phyloP scores from a whole-genome alignment of 2,888 invertebrate genomes.

The Spodoptera exigua region DNA sequence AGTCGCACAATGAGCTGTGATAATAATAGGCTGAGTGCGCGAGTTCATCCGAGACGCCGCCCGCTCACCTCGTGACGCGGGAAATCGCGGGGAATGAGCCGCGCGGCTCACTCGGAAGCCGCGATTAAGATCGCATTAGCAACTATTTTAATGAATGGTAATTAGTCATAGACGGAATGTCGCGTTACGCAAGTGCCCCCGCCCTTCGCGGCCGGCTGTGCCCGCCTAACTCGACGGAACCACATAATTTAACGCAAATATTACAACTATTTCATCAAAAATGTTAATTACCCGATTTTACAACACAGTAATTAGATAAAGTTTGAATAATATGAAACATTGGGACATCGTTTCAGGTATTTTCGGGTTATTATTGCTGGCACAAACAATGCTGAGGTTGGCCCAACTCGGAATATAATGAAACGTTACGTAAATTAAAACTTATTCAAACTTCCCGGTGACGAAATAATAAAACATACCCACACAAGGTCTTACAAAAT shows the following conservation, averaged over 20 bases:
- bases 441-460: background rate
- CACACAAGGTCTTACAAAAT: conserved; percentile 15
- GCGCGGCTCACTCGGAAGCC: background rate
- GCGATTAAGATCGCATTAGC: conserved; percentile 62
- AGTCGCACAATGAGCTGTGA: conserved; percentile 54
- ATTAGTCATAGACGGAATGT: conserved; percentile 60
- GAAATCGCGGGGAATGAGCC: conserved; percentile 44
- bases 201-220: background rate
- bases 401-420: conserved; percentile 10
- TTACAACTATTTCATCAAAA: conserved; percentile 52
- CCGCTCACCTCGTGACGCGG: conserved; percentile 7
- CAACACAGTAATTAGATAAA: conserved; percentile 48
- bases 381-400: conserved; percentile 41
- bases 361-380: conserved; percentile 22
- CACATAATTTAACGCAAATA: conserved; percentile 40
- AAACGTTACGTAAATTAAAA: conserved; percentile 19
- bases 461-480: background rate
- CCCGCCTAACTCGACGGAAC: conserved; percentile 27
- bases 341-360: conserved; percentile 38
- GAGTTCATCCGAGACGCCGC: conserved; percentile 17
- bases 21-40: conserved; percentile 42
- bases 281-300: conserved; percentile 56
- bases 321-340: conserved; percentile 41
- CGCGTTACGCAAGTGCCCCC: conserved; percentile 38
- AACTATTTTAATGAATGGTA: conserved; percentile 68